Base-by-base conservation (phyloP, 2,888 invertebrate genomes). In the Branchellion lobata region DNA sequence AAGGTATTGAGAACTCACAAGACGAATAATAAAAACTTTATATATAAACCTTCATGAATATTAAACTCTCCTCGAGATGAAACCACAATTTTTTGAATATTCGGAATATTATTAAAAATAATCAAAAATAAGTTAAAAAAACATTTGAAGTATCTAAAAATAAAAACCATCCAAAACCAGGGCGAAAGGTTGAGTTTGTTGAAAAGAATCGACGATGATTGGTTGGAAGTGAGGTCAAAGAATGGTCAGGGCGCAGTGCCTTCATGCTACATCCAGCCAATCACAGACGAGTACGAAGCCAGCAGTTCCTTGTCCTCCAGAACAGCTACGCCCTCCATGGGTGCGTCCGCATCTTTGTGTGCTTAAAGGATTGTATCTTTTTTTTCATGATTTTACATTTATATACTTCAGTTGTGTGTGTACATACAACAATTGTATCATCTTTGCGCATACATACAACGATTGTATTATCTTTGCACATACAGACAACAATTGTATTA, bases 151-250 rank as follows among this genome's bases (percentile, higher is more conserved):
- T n/a, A n/a, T n/a, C n/a, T n/a, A n/a, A n/a, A n/a, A n/a, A n/a
- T n/a, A n/a, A n/a, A n/a, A n/a, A n/a, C n/a, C n/a, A n/a, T 40
- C 40, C 40, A 5, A 8, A 5, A n/a, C 5, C 57, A 77, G 77
- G 77, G 77, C n/a, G 77, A 77, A 57, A 57, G 36, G 27, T 33
- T 77, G 77, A 77, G 29, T 36, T n/a, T 77, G 21, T n/a, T 77
- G 36, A 53, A 36, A 1, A 34, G 18, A n/a, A 36, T 77, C 5
- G 77, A 77, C 65, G 65, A 77, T 34, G 57, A 77, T 24, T 77
- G 77, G 77, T 5, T 77, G 29, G 77, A 77, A 21, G 77, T 47
- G 24, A 27, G 77, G 2, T 77, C 77, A 14, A n/a, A 65, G n/a
- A 77, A 77, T 34, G 77, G 77, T 8, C 57, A 77, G 36, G 77